Conservation (phyloP, 1,140 invertebrate genomes). For the Drosophila parabipectinata region DNA sequence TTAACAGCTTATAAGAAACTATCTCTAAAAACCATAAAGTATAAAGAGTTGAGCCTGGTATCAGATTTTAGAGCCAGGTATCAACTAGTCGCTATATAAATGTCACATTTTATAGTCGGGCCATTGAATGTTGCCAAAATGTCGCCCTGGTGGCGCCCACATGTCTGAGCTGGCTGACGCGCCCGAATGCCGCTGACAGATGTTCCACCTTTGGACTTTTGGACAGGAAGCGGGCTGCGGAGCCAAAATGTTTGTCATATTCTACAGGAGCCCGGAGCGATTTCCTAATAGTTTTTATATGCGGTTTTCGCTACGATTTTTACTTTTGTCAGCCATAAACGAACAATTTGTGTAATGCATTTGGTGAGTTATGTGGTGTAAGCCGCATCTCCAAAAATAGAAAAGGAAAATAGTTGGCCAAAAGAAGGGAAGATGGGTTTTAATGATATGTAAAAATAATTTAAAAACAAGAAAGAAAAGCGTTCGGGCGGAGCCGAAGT, state of each 20-base stretch:
- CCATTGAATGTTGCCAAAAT: slow-evolving; percentile 50
- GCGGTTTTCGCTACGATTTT: slow-evolving; percentile 39
- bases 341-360: slow-evolving; percentile 62
- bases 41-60: no score
- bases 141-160: slow-evolving; percentile 40
- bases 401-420: background rate
- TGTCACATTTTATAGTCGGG: slow-evolving; percentile 1
- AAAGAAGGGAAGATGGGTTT: background rate
- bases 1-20: no score
- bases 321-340: slow-evolving; percentile 39
- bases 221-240: slow-evolving; percentile 18
- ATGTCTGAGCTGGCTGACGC: slow-evolving; percentile 48
- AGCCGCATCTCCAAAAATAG: background rate
- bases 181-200: slow-evolving; percentile 46
- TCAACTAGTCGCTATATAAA: background rate
- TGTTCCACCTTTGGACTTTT: slow-evolving; percentile 49
- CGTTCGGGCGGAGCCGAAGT: no score
- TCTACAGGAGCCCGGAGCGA: slow-evolving; percentile 9
- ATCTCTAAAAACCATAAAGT: no score
- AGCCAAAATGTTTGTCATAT: slow-evolving; percentile 21
- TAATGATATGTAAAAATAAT: background rate
- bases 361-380: slow-evolving; percentile 34
- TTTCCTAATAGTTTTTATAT: slow-evolving; percentile 47
- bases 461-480: no score
- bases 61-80: background rate